A percentile compares a stretch with the other conserved stretches of the same genome.
Conservation (phyloP, 1,140 invertebrate species). For the Rhopalosiphum maidis region DNA sequence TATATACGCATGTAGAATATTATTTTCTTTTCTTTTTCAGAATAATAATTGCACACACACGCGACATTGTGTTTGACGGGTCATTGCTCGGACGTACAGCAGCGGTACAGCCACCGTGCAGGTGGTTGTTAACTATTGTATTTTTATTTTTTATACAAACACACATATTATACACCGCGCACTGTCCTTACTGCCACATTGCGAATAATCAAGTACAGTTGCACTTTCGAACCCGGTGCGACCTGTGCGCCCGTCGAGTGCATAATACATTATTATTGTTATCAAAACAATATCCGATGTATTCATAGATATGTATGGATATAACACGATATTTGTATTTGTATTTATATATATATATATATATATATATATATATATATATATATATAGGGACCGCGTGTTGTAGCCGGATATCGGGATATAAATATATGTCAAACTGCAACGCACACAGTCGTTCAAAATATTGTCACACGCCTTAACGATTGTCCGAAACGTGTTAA, state of each 20-base stretch:
- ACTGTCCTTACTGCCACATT: neutral
- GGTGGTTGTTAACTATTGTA: constrained; percentile 10
- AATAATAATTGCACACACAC: neutral
- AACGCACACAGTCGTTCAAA: neutral
- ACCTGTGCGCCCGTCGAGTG: neutral
- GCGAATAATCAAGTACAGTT: neutral
- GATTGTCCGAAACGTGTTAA: too few species aligned
- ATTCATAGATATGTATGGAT: too few species aligned
- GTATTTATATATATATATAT: neutral
- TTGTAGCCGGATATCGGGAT: neutral
- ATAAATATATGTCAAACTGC: too few species aligned
- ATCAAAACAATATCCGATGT: too few species aligned
- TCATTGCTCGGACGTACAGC: neutral
- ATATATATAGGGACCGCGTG: neutral
- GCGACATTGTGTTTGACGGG: neutral
- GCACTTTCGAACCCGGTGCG: neutral
- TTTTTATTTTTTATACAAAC: neutral
- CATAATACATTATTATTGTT: neutral
- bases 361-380: neutral
- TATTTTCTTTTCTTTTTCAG: neutral
- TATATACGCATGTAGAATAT: neutral
- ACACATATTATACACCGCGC: neutral
- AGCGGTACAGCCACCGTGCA: neutral
- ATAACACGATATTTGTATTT: too few species aligned
- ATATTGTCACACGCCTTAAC: neutral